Conservation (phyloP, 2,888 invertebrate genomes). For the Danaus chrysippus region DNA sequence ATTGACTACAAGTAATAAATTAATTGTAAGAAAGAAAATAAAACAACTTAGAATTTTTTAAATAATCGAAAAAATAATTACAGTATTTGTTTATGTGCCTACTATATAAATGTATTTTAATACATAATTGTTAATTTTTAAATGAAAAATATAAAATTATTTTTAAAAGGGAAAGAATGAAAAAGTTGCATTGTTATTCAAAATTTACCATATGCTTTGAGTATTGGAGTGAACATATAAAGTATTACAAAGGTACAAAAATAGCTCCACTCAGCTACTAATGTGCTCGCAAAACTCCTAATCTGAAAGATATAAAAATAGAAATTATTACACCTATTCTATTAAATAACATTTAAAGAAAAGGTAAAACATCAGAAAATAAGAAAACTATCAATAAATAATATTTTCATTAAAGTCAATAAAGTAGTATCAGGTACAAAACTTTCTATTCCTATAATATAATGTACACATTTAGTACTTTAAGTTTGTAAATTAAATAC, state of each 20-base stretch:
- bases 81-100: no score
- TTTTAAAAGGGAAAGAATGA: not conserved
- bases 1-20: not conserved
- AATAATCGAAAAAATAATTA: no score
- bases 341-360: not conserved
- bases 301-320: constrained; percentile 35
- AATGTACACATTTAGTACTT: no score
- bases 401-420: no score
- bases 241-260: constrained; percentile 34
- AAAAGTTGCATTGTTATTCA: not conserved
- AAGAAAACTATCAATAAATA: not conserved
- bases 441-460: no score
- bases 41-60: no score
- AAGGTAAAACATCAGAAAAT: not conserved
- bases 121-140: not conserved
- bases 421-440: no score
- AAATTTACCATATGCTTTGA: constrained; percentile 29
- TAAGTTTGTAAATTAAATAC: not conserved
- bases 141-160: not conserved
- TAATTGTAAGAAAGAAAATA: not conserved
- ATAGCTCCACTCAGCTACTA: constrained; percentile 35
- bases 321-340: constrained; percentile 14
- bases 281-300: constrained; percentile 35
- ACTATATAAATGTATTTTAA: not conserved
- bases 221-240: constrained; percentile 37